Conservation (phyloP, 2,797 vertebrate species). For the Oryzias dopingdopingensis region DNA sequence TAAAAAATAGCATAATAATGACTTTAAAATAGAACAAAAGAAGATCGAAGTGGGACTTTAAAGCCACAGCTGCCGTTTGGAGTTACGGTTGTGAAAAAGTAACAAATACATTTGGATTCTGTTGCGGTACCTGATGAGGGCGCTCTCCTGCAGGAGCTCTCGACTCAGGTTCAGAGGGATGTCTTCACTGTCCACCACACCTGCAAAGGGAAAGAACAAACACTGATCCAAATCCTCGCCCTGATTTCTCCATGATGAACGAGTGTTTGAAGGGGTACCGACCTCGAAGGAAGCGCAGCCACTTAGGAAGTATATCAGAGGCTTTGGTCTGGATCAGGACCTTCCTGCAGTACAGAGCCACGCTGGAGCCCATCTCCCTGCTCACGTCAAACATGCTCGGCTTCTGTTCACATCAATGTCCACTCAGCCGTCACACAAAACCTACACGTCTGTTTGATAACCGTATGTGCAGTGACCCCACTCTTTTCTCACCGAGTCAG, state of each 20-base stretch:
- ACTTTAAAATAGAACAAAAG: no score
- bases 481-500: conserved; percentile 77
- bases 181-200: conserved; percentile 98
- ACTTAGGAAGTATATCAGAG: conserved; percentile 91
- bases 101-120: no score
- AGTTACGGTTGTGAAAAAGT: no score
- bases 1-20: no score
- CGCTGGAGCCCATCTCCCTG: conserved; percentile 89
- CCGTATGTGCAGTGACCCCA: no score
- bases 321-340: conserved; percentile 96
- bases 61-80: no score
- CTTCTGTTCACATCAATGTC: conserved; percentile 75
- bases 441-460: not conserved
- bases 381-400: conserved; percentile 96
- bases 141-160: conserved; percentile 94
- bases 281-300: conserved; percentile 95
- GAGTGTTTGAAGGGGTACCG: not conserved
- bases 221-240: no score
- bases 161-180: conserved; percentile 96
- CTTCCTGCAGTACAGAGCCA: conserved; percentile 93
- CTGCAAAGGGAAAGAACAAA: conserved; percentile 56
- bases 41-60: no score
- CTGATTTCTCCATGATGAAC: no score
- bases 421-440: not conserved
- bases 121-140: conserved; percentile 85